phyloP scores from a whole-genome alignment of 2,113 vertebrate species.

The Pholis gunnellus region DNA sequence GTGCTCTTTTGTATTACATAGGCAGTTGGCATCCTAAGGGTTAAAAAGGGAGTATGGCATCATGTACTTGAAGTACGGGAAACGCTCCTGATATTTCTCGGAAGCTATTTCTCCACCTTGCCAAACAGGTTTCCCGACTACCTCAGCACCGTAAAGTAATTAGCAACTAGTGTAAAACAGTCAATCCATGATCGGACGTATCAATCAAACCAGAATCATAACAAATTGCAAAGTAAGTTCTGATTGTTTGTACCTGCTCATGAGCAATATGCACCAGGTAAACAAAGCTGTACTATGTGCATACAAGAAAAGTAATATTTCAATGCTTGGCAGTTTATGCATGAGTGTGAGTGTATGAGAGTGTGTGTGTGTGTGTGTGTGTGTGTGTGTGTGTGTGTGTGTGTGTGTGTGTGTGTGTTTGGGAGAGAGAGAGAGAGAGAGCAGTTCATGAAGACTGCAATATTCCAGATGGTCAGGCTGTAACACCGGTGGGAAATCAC shows the following conservation, averaged over 20 bases:
- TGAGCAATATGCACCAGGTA: background rate
- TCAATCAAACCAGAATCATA: background rate
- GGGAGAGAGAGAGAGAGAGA: slow-evolving; percentile 4
- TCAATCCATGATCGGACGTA: background rate
- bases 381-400: slow-evolving; percentile 16
- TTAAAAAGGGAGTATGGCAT: slow-evolving; percentile 10
- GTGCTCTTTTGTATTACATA: background rate
- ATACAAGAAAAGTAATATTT: background rate
- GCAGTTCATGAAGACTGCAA: slow-evolving; percentile 19
- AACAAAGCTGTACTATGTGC: background rate
- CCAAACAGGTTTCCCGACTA: slow-evolving; percentile 39
- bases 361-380: slow-evolving; percentile 2
- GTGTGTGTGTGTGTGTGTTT: background rate
- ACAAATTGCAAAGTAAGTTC: background rate
- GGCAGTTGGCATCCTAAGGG: slow-evolving; percentile 4
- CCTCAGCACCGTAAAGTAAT: background rate
- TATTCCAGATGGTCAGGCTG: slow-evolving; percentile 45
- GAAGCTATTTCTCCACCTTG: slow-evolving; percentile 24
- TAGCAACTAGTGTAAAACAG: background rate
- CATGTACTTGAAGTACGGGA: slow-evolving; percentile 1
- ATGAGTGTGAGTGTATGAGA: slow-evolving; percentile 12
- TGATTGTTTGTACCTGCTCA: background rate
- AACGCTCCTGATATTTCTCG: slow-evolving; percentile 24
- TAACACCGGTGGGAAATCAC: slow-evolving; percentile 41
- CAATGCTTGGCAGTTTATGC: background rate